These are phyloP conservation scores for Pygmarrhopalites habei DNA, from an alignment of 1,140 invertebrate species.

Conservation along the genomic window DNA sequence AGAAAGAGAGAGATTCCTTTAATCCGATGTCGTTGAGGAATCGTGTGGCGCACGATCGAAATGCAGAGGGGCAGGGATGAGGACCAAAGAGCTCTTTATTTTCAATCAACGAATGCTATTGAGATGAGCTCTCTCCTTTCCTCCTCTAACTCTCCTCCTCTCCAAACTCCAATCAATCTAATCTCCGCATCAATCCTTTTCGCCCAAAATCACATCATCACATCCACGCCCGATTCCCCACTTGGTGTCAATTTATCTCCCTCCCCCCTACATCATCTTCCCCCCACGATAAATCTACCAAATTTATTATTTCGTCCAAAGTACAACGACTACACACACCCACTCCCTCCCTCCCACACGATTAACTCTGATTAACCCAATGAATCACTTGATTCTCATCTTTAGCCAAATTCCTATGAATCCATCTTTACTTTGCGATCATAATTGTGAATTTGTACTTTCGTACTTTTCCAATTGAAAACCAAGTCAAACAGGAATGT, in stretches of 20 bases:
- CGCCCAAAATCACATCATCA: conserved; percentile 33
- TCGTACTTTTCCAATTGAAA: too few relatives aligned
- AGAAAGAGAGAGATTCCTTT: conserved; percentile 13
- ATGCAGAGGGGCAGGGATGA: conserved; percentile 22
- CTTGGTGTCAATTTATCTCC: not conserved
- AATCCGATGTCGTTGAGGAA: conserved; percentile 25
- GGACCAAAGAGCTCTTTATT: conserved; percentile 25
- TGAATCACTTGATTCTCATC: too few relatives aligned
- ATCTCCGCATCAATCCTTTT: conserved; percentile 31
- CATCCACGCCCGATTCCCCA: conserved; percentile 20
- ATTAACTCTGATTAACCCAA: too few relatives aligned
- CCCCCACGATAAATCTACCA: too few relatives aligned
- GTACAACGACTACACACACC: too few relatives aligned
- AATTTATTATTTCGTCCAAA: too few relatives aligned
- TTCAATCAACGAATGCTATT: conserved; percentile 31
- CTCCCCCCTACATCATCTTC: not conserved
- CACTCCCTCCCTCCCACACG: too few relatives aligned
- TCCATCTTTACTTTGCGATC: too few relatives aligned
- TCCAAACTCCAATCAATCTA: conserved; percentile 28
- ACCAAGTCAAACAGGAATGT: too few relatives aligned
- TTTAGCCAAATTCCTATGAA: too few relatives aligned
- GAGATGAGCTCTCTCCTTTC: conserved; percentile 18
- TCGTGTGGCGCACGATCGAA: conserved; percentile 26
- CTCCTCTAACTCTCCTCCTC: conserved; percentile 1
- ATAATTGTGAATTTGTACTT: too few relatives aligned